A percentile compares a stretch with the other conserved stretches of the same genome.
These are phyloP conservation scores for Corticium candelabrum DNA, from an alignment of 37 sponge, comb jelly and placozoan species.

Conservation along the genomic window DNA sequence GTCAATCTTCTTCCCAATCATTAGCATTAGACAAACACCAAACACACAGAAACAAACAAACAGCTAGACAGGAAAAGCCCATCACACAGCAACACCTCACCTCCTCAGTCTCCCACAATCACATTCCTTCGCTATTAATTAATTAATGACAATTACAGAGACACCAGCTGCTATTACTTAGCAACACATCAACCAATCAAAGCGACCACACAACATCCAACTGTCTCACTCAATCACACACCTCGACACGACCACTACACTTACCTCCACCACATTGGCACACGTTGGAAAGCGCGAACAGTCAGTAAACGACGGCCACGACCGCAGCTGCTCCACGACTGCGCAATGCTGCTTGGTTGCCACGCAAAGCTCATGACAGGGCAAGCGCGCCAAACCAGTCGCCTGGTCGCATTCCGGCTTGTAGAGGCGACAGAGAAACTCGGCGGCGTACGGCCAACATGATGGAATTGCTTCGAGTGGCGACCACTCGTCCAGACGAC, in stretches of 20 bases:
- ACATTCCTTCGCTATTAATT: too few relatives aligned
- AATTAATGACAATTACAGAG: too few relatives aligned
- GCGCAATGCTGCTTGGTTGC: not conserved
- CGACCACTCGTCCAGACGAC: not conserved
- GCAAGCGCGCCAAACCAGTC: not conserved
- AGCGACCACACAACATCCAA: not conserved
- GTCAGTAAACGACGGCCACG: not conserved
- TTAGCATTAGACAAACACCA: too few relatives aligned
- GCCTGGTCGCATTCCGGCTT: not conserved
- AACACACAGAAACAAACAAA: too few relatives aligned
- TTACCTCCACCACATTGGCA: too few relatives aligned
- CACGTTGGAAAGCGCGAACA: not conserved
- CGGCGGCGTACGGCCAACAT: not conserved
- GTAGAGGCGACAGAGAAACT: not conserved
- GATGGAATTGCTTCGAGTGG: not conserved
- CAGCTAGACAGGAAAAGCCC: too few relatives aligned
- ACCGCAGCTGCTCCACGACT: not conserved
- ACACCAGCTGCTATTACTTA: too few relatives aligned
- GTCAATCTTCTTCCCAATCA: too few relatives aligned
- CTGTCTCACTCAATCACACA: not conserved
- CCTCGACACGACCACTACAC: too few relatives aligned
- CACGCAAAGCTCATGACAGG: not conserved
- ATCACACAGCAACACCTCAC: too few relatives aligned
- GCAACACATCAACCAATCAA: not conserved
- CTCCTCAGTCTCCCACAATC: too few relatives aligned